Percentiles rank a stretch among this genome's conserved stretches.
Conservation (phyloP, 2,113 vertebrate genomes). For the Ailuropoda melanoleuca region DNA sequence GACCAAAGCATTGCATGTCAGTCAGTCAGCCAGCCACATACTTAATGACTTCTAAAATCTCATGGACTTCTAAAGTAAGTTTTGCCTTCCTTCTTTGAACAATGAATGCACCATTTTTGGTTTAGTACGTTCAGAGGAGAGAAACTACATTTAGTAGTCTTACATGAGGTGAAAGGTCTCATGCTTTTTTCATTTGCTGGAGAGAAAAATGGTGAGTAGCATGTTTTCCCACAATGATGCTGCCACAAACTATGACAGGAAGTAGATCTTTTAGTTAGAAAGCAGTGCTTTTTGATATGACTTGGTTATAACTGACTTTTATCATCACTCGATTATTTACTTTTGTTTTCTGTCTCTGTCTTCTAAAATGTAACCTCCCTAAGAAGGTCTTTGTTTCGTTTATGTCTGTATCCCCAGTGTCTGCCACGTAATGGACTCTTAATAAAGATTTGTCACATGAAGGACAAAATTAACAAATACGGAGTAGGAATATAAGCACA, state of each 20-base stretch:
- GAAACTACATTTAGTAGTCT: not conserved
- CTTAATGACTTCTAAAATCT: not conserved
- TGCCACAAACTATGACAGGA: not conserved
- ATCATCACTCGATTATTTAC: not conserved
- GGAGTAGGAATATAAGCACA: not conserved
- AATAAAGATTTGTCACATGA: not conserved
- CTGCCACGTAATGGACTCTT: not conserved
- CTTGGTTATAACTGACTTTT: not conserved
- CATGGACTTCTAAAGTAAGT: conserved; percentile 56
- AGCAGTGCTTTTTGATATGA: not conserved
- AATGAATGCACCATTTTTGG: not conserved
- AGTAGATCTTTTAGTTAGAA: not conserved
- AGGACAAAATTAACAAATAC: not conserved
- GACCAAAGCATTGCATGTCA: not conserved
- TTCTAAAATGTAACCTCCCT: not conserved
- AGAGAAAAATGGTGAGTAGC: not conserved
- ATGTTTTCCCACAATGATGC: not conserved
- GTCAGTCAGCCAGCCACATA: not conserved
- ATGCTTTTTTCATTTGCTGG: not conserved
- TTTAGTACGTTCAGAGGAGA: not conserved
- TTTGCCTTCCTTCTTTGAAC: not conserved
- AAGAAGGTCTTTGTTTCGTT: not conserved
- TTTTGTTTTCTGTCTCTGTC: not conserved
- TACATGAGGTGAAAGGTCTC: not conserved
- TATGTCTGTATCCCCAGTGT: not conserved